Conservation (phyloP, 2,113 vertebrate species). For the Cisticola juncidis region DNA sequence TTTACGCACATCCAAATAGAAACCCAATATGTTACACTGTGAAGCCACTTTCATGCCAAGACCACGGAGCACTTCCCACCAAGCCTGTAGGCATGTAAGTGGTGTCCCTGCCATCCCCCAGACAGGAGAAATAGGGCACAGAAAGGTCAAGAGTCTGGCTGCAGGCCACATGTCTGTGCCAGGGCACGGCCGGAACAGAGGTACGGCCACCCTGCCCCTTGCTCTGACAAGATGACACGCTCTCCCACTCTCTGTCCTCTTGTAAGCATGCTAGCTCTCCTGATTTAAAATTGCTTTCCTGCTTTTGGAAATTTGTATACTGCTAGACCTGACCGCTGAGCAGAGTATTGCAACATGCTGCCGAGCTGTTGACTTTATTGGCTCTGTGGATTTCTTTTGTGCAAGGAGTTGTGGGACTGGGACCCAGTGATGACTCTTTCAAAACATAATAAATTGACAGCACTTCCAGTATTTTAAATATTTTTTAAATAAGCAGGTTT, state of each 20-base stretch:
- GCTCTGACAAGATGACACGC: neutral
- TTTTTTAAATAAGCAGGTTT: neutral
- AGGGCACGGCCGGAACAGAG: neutral
- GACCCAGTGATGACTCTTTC: neutral
- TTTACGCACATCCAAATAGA: neutral
- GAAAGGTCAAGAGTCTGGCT: constrained; percentile 55
- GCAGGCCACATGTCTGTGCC: neutral
- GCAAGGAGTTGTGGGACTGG: neutral
- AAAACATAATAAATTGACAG: neutral
- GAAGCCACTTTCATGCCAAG: neutral
- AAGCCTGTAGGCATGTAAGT: constrained; percentile 8
- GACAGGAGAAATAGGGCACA: neutral
- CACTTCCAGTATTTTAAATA: neutral
- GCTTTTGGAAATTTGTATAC: neutral
- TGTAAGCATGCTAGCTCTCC: neutral
- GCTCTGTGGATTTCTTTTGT: neutral
- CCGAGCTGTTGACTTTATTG: neutral
- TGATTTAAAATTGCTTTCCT: neutral
- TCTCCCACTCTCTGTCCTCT: neutral
- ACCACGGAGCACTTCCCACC: neutral
- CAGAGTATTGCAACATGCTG: neutral
- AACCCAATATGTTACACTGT: neutral
- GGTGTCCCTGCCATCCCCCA: neutral
- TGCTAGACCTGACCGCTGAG: neutral
- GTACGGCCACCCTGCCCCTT: neutral